These are phyloP conservation scores for Pyrgus malvae DNA, from an alignment of 2,888 invertebrate genomes.

Conservation along the genomic window DNA sequence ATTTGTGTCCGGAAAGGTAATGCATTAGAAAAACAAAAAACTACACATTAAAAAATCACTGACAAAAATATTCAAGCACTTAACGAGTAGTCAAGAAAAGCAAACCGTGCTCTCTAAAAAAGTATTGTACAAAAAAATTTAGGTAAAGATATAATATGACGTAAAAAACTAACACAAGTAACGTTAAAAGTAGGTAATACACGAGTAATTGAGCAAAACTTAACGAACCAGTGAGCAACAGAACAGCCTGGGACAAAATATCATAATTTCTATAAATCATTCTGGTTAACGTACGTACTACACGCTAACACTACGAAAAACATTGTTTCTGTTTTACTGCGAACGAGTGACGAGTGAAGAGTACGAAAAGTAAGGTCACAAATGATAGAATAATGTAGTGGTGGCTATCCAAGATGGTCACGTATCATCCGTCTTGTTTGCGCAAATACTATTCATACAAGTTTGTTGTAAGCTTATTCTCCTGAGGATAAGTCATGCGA, in stretches of 20 bases:
- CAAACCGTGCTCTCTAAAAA: conserved; percentile 76
- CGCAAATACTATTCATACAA: too few species aligned
- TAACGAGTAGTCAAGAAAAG: conserved; percentile 74
- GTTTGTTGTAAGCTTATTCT: too few species aligned
- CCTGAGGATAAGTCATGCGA: too few species aligned
- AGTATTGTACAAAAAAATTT: conserved; percentile 56
- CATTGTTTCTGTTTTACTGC: neutral
- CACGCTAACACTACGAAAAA: neutral
- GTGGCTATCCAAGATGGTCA: too few species aligned
- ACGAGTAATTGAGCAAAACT: conserved; percentile 78
- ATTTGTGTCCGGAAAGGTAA: conserved; percentile 22
- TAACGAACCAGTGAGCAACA: conserved; percentile 77
- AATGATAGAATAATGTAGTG: too few species aligned
- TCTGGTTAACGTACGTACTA: conserved; percentile 22
- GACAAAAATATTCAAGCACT: conserved; percentile 51
- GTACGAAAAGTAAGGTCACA: neutral
- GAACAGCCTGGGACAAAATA: conserved; percentile 48
- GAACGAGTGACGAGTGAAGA: neutral
- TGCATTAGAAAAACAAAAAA: conserved; percentile 30
- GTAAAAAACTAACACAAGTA: conserved; percentile 55
- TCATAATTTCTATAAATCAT: conserved; percentile 26
- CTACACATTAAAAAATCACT: conserved; percentile 38
- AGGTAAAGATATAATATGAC: conserved; percentile 55
- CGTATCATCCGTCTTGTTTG: too few species aligned
- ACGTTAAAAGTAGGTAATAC: conserved; percentile 58